A percentile compares a stretch with the other conserved stretches of the same genome.
phyloP scores from a whole-genome alignment of 2,888 invertebrate genomes.

The Lomographa bimaculata region DNA sequence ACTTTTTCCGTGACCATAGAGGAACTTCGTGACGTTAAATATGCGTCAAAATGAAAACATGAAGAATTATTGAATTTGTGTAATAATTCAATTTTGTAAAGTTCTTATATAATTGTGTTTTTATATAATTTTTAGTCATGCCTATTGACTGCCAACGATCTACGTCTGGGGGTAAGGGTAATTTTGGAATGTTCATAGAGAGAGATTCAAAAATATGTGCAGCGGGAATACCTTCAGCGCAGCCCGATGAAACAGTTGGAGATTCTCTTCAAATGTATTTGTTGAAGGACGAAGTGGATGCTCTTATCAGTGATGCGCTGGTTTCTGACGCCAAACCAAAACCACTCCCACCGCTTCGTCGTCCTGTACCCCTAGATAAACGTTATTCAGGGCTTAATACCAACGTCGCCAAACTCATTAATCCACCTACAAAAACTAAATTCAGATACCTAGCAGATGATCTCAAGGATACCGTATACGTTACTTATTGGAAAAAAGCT shows the following conservation, averaged over 20 bases:
- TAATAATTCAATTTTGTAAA: too few species aligned
- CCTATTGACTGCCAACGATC: conserved; percentile 56
- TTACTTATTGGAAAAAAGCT: conserved; percentile 65
- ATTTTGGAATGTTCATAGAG: conserved; percentile 62
- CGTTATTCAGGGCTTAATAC: conserved; percentile 54
- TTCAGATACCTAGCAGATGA: conserved; percentile 62
- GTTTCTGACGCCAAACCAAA: conserved; percentile 52
- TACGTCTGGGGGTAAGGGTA: conserved; percentile 70
- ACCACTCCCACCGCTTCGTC: conserved; percentile 55
- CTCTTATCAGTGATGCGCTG: conserved; percentile 62
- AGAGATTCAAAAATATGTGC: conserved; percentile 64
- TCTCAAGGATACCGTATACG: conserved; percentile 60
- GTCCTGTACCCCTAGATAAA: conserved; percentile 52
- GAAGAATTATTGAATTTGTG: too few species aligned
- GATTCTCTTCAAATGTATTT: conserved; percentile 60
- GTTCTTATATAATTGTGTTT: too few species aligned
- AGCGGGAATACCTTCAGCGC: conserved; percentile 63
- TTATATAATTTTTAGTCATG: conserved; percentile 39
- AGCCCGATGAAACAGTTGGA: conserved; percentile 48
- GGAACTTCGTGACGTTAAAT: too few species aligned
- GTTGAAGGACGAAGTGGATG: conserved; percentile 65
- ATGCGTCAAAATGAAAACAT: too few species aligned
- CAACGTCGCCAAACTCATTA: conserved; percentile 49
- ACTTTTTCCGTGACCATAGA: too few species aligned
- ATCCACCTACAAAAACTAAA: conserved; percentile 61